Percentiles rank a stretch among this genome's conserved stretches.
Conservation (phyloP, 2,888 invertebrate species). For the Scrobipalpa atriplicella region DNA sequence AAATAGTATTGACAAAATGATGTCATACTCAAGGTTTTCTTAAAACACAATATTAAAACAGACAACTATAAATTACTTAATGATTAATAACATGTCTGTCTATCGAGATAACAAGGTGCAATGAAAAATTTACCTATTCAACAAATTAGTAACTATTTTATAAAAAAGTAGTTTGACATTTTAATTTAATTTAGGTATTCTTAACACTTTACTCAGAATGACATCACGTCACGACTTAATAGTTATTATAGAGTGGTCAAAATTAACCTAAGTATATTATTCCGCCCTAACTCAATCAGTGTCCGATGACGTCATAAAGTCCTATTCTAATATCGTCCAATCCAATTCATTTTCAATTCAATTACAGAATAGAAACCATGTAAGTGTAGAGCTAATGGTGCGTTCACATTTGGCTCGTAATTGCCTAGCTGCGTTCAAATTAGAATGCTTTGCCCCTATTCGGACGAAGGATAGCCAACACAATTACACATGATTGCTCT, state of each 20-base stretch:
- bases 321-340: slow-evolving; percentile 19
- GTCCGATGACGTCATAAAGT: neutral
- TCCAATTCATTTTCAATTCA: slow-evolving; percentile 41
- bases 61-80: slow-evolving; percentile 24
- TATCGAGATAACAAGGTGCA: slow-evolving; percentile 11
- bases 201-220: no score
- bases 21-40: slow-evolving; percentile 29
- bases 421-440: slow-evolving; percentile 39
- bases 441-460: slow-evolving; percentile 31
- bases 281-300: neutral
- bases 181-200: no score
- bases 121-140: neutral
- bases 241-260: neutral
- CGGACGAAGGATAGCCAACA: neutral
- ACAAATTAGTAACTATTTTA: neutral
- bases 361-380: slow-evolving; percentile 42
- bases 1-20: slow-evolving; percentile 12
- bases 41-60: slow-evolving; percentile 15
- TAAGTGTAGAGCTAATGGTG: slow-evolving; percentile 34
- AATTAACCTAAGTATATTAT: neutral
- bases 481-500: neutral
- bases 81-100: slow-evolving; percentile 22
- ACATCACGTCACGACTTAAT: no score
- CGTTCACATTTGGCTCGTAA: slow-evolving; percentile 35
- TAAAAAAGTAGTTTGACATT: neutral